Evolutionary conservation across 2,797 vertebrate species (phyloP).

Genomic region (Potorous gilbertii): DNA sequence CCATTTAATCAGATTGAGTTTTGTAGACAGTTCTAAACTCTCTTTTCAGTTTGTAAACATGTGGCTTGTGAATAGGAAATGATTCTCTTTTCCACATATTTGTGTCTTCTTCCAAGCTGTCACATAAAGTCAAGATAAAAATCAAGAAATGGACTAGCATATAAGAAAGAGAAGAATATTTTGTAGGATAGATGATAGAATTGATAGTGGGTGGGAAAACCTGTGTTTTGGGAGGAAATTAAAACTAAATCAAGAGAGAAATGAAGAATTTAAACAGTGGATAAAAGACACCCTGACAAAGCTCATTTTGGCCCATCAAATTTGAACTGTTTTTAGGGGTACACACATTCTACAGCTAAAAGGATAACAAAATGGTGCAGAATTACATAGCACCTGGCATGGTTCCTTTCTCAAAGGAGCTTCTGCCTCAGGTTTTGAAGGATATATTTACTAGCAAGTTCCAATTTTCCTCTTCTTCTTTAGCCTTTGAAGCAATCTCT

Average conservation of each 20-base stretch:
- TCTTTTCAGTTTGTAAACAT: constrained; percentile 51
- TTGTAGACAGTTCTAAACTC: constrained; percentile 30
- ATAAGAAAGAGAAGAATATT: background rate
- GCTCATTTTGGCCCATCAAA: background rate
- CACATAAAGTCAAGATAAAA: background rate
- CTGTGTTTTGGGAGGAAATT: background rate
- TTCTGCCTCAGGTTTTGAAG: constrained; percentile 1
- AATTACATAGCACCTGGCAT: background rate
- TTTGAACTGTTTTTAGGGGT: background rate
- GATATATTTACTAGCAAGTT: constrained; percentile 8
- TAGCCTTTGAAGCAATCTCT: constrained; percentile 46
- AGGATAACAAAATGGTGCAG: background rate
- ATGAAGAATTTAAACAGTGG: background rate
- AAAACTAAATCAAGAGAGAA: background rate
- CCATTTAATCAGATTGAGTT: constrained; percentile 9
- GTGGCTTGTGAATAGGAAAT: background rate
- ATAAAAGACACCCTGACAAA: background rate
- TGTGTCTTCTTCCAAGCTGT: constrained; percentile 13
- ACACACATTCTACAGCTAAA: background rate
- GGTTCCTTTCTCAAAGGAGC: background rate
- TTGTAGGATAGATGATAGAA: background rate
- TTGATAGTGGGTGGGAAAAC: background rate
- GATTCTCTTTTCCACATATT: background rate
- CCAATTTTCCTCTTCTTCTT: constrained; percentile 13
- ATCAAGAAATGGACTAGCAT: background rate